Base-by-base conservation (phyloP, 1,140 invertebrate species). In the Meloidogyne floridensis region DNA sequence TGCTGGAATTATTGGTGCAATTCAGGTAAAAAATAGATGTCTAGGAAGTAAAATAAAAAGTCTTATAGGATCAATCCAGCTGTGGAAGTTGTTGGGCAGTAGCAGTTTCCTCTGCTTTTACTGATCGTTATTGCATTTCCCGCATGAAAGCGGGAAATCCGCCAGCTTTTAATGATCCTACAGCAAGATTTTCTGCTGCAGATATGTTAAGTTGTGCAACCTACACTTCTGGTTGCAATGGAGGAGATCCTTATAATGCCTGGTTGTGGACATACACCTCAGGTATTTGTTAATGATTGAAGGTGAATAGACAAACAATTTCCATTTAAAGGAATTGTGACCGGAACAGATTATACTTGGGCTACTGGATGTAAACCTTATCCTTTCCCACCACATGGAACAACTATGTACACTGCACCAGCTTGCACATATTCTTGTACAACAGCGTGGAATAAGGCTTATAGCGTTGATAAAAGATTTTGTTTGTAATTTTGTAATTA, bases 1-100 rank as follows among this genome's bases (percentile, higher is more conserved):
- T 15, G 2, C 56, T 59, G 56, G 13, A 13, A 59, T 59, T 59
- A 59, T 59, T 59, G 56, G 56, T 15, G 11, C 56, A 59, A 59
- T 59, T 59, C 56, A 59, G 15, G 56, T 59, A 59, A 59, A 59
- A 47, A 43, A 1, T 32, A 32, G 2, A 32, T 32, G 32, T 32
- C 32, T 32, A 2, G 2, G 32, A 32, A 32, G 32, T 32, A 32
- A 32, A 32, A 32, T 32, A 32, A 32, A 32, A 32, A 32, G 32
- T 32, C 32, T 32, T 32, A 32, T 42, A 72, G 79, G 79, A 80
- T 13, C 79, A 80, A 32, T 80, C 79, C 10, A 53, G 54, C 5
- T 80, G 79, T 59, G 79, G 79, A 32, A 8, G 10, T 56, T 80
- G 79, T 59, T 80, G 79, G 79, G 79, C 79, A 13, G 79, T 80